phyloP scores from a whole-genome alignment of 23 tunicate species.

The Trididemnum clinides region DNA sequence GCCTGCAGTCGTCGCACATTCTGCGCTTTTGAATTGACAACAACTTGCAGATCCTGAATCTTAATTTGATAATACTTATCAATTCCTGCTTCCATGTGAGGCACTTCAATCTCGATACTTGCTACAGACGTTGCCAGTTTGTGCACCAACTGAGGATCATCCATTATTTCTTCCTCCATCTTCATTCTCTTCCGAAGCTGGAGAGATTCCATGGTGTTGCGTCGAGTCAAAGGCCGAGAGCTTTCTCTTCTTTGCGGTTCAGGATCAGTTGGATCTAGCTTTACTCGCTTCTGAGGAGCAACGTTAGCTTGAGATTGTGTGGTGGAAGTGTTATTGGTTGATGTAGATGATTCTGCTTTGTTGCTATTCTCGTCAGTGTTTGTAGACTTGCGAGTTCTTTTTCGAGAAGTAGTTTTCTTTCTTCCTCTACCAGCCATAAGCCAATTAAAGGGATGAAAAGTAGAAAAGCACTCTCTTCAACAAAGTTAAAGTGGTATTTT shows the following conservation, averaged over 20 bases:
- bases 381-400: constrained; percentile 13
- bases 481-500: too few species aligned
- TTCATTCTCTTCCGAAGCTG: constrained; percentile 21
- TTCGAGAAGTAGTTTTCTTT: constrained; percentile 22
- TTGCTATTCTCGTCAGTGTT: neutral
- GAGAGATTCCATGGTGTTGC: constrained; percentile 5
- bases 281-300: constrained; percentile 10
- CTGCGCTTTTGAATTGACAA: constrained; percentile 83
- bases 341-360: neutral
- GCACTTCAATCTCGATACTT: constrained; percentile 68
- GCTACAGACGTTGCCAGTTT: constrained; percentile 79
- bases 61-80: constrained; percentile 87
- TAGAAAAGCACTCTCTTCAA: neutral
- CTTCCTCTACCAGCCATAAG: constrained; percentile 39
- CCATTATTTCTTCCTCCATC: constrained; percentile 39
- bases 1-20: constrained; percentile 93
- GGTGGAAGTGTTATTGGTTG: neutral
- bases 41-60: constrained; percentile 81
- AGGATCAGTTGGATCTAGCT: neutral
- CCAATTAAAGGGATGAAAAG: neutral
- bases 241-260: neutral
- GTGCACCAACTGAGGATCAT: constrained; percentile 69
- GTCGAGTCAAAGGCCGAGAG: neutral
- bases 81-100: constrained; percentile 79
- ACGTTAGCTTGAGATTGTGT: neutral